Conservation (phyloP, 2,113 vertebrate genomes). For the Rattus norvegicus region GRCr8 NC_086035.1:8872501-8873000, state of each 20-base stretch:
- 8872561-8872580: constrained; percentile 56
- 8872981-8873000: background rate
- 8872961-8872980: constrained; percentile 18
- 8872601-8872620: background rate
- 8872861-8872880: constrained; percentile 20
- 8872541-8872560: constrained; percentile 8
- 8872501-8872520: background rate
- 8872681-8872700: constrained; percentile 66
- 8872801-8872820: constrained; percentile 64
- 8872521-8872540: background rate
- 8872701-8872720: constrained; percentile 50
- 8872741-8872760: constrained; percentile 68
- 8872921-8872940: constrained; percentile 56
- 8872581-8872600: constrained; percentile 34
- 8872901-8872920: background rate
- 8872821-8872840: constrained; percentile 65
- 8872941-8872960: constrained; percentile 30
- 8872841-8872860: constrained; percentile 66
- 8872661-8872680: constrained; percentile 13
- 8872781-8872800: constrained; percentile 58
- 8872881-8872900: background rate
- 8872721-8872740: constrained; percentile 20
- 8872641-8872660: background rate
- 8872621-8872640: background rate
- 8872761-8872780: constrained; percentile 64